Evolutionary conservation across 1,140 invertebrate genomes (phyloP), one percentile per base, ranked within the genome.

Genomic region (Drosophila sechellia): DNA sequence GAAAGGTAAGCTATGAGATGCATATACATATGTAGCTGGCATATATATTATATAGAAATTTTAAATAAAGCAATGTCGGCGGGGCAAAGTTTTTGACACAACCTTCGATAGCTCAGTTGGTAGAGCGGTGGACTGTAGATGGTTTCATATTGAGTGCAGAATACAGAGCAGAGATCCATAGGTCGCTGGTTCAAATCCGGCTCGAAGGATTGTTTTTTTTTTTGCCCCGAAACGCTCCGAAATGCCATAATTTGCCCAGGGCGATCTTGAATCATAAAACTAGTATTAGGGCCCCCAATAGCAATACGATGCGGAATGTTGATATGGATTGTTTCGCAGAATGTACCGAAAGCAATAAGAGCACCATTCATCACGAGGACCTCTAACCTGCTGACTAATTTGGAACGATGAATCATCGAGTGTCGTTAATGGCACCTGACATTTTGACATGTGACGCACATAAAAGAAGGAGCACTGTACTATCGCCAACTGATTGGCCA

Each of bases 41-140:
- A 31, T 31, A 15, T 11, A 52, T 17, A 52, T 11, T 35, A 52
- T 52, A 52, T 5, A 34, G 27, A 34, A 20, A 52, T 52, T 35
- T 35, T 6, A 35, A 35, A 35, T 35, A 35, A 8, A 52, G 17
- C 31, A 20, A 35, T 35, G 49, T 35, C 49, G 15, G 12, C 31
- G n/a, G 25, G 15, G 10, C 15, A 20, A 3, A 52, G 31, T 35
- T 13, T 15, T 35, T 20, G 49, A 52, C 27, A 52, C 31, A 52
- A 92, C 95, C 95, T 95, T 95, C 95, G 95, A 95, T 95, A 96
- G 95, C 95, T 96, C 95, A 96, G 95, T 96, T 96, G 95, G 95
- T 96, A 96, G 95, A 96, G 95, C 95, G 95, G 95, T 96, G 95
- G 95, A 96, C 95, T 95, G 95, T 96, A 96, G 95, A 69, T 11